These are phyloP conservation scores for Rhyacichthys aspro DNA, from an alignment of 2,797 vertebrate genomes.

Conservation along the genomic window DNA sequence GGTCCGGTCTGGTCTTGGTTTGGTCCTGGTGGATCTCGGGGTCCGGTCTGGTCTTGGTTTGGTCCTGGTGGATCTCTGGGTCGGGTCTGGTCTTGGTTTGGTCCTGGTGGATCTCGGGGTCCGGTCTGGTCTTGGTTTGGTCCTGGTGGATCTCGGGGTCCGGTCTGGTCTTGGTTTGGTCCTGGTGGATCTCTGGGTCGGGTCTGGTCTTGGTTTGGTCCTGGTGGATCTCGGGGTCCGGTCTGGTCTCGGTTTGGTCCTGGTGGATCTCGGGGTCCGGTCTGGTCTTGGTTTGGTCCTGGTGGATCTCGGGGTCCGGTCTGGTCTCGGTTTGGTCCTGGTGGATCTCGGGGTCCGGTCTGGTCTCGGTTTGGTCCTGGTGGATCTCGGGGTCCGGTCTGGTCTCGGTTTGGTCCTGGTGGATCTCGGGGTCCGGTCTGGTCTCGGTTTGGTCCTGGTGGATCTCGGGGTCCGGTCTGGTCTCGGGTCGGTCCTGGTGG, in stretches of 20 bases:
- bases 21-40: too few species aligned
- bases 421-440: not conserved
- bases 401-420: conserved; percentile 8
- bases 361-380: not conserved
- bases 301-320: not conserved
- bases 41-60: too few species aligned
- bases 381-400: not conserved
- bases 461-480: not conserved
- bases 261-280: not conserved
- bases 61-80: too few species aligned
- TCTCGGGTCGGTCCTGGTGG: conserved; percentile 8
- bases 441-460: not conserved
- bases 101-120: too few species aligned
- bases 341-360: not conserved
- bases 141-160: too few species aligned
- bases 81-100: too few species aligned
- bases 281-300: not conserved
- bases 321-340: not conserved
- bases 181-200: too few species aligned
- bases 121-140: too few species aligned
- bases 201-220: too few species aligned
- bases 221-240: too few species aligned
- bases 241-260: conserved; percentile 24
- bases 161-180: too few species aligned
- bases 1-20: too few species aligned